Evolutionary conservation across 2,113 vertebrate species (phyloP).

Genomic region (Mirza zaza): DNA sequence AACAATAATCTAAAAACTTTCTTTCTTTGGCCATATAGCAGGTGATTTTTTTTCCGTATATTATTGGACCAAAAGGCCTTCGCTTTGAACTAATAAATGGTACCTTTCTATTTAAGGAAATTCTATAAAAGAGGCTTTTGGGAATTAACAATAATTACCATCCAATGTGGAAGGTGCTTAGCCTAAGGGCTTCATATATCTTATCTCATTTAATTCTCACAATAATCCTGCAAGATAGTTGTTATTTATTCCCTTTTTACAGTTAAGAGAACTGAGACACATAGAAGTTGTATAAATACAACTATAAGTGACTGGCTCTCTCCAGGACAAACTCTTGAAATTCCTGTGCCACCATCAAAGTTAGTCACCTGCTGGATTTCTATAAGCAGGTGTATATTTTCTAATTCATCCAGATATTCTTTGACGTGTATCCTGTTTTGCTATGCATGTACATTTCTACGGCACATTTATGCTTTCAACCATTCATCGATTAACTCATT

Average conservation of each 20-base stretch:
- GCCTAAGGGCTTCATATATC: neutral
- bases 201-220: neutral
- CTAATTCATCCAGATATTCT: neutral
- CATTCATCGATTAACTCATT: neutral
- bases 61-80: neutral
- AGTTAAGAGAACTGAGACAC: neutral
- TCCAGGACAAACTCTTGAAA: neutral
- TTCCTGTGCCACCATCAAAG: neutral
- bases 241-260: neutral
- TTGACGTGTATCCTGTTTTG: neutral
- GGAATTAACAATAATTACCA: constrained; percentile 11
- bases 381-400: neutral
- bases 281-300: neutral
- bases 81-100: neutral
- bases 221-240: neutral
- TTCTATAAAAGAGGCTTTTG: neutral
- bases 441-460: neutral
- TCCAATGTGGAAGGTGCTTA: neutral
- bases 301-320: neutral
- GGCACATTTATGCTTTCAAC: neutral
- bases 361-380: neutral
- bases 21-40: neutral
- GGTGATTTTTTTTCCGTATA: neutral
- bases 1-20: neutral
- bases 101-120: neutral